Evolutionary conservation across 2,888 invertebrate genomes (phyloP).

Genomic region (Amblyteles armatorius): DNA sequence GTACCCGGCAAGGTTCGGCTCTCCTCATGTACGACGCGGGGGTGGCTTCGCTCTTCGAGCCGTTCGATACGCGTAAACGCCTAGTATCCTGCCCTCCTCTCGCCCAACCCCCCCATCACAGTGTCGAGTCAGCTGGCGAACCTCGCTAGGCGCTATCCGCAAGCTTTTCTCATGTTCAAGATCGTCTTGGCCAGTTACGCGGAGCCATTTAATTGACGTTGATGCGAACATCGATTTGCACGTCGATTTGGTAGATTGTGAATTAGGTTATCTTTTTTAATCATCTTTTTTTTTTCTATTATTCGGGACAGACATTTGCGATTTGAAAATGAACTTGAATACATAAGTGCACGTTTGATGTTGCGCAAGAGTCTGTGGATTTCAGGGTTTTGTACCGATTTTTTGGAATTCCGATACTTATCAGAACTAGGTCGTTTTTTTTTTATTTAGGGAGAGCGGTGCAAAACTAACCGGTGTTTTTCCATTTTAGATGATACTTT

Average conservation of each 20-base stretch:
- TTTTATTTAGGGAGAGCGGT: too few relatives aligned
- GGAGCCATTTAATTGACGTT: conserved; percentile 13
- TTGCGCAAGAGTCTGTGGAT: too few relatives aligned
- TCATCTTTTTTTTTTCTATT: neutral
- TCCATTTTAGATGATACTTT: too few relatives aligned
- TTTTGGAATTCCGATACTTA: too few relatives aligned
- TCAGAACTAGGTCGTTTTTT: too few relatives aligned
- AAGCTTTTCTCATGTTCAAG: conserved; percentile 65
- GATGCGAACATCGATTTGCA: neutral
- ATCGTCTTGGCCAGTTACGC: conserved; percentile 44
- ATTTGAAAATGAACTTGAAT: too few relatives aligned
- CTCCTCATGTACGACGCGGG: conserved; percentile 44
- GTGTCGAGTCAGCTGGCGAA: conserved; percentile 61
- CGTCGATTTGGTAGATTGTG: neutral
- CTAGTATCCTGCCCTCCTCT: conserved; percentile 55
- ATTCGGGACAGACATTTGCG: too few relatives aligned
- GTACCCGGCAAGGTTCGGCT: conserved; percentile 59
- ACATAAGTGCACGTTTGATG: too few relatives aligned
- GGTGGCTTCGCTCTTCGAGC: conserved; percentile 55
- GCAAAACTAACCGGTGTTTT: too few relatives aligned
- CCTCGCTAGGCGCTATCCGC: conserved; percentile 56
- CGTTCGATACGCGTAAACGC: conserved; percentile 69
- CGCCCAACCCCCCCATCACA: conserved; percentile 7
- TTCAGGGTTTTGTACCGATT: too few relatives aligned
- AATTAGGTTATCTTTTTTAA: neutral